Conservation (phyloP, 2,113 vertebrate genomes). For the Acrocephalus arundinaceus region DNA sequence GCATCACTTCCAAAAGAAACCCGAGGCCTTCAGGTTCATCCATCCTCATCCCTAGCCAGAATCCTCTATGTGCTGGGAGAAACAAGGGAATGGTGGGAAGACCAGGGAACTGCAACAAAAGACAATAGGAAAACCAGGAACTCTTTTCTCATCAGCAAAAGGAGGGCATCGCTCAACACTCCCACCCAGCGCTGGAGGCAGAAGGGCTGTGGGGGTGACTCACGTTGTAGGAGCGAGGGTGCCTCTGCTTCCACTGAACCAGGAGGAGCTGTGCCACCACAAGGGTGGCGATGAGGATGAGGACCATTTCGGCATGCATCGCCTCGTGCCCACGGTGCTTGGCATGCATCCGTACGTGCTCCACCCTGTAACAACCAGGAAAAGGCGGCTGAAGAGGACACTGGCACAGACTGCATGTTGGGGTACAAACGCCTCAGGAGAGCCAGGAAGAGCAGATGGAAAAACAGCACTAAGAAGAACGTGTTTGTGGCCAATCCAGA, state of each 20-base stretch:
- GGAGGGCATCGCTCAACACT: rapidly evolving
- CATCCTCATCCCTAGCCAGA: neutral
- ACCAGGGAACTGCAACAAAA: too few relatives aligned
- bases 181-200: rapidly evolving
- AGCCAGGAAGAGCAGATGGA: neutral
- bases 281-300: conserved; percentile 95
- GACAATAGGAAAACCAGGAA: neutral
- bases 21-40: neutral
- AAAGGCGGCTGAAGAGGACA: neutral
- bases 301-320: conserved; percentile 99
- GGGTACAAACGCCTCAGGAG: neutral
- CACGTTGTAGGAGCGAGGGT: conserved; percentile 96
- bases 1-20: neutral
- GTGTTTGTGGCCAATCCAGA: neutral
- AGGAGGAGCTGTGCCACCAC: conserved; percentile 94
- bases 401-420: neutral
- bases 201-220: conserved; percentile 44
- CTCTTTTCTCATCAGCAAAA: neutral
- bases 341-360: conserved; percentile 96
- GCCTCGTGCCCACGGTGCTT: conserved; percentile 97
- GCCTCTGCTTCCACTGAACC: conserved; percentile 98
- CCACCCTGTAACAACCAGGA: conserved; percentile 80
- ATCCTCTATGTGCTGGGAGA: rapidly evolving
- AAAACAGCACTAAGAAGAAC: neutral
- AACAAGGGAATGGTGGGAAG: neutral